phyloP scores from a whole-genome alignment of 2,797 vertebrate genomes.

The Thripadectes ignobilis region DNA sequence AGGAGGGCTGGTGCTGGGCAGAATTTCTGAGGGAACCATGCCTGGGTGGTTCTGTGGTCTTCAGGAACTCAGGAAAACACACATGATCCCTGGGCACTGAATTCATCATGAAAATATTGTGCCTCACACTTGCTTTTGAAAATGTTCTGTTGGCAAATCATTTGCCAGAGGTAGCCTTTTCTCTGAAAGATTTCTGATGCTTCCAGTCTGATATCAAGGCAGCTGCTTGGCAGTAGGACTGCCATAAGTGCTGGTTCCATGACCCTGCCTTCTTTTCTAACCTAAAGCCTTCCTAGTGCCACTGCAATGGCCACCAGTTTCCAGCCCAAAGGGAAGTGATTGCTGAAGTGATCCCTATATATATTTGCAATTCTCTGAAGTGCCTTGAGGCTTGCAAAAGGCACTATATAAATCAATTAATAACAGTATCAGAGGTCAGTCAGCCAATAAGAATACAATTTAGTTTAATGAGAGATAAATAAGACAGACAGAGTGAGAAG shows the following conservation, averaged over 20 bases:
- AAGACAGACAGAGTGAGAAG: conserved; percentile 53
- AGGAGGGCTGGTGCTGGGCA: not conserved
- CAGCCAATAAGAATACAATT: conserved; percentile 75
- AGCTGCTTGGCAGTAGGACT: not conserved
- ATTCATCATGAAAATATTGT: not conserved
- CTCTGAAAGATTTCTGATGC: not conserved
- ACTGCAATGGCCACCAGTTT: not conserved
- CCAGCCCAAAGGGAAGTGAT: not conserved
- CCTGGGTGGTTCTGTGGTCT: not conserved
- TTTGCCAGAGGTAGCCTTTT: not conserved
- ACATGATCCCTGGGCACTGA: not conserved
- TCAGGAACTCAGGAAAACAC: not conserved
- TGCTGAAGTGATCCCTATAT: conserved; percentile 36
- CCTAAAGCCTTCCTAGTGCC: not conserved
- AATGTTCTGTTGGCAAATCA: not conserved
- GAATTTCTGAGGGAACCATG: not conserved
- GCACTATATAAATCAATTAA: conserved; percentile 70
- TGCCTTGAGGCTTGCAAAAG: conserved; percentile 60
- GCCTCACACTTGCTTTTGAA: not conserved
- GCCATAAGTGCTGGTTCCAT: not conserved
- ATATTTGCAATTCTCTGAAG: conserved; percentile 47
- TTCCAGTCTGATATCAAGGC: not conserved
- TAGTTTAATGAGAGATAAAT: conserved; percentile 71
- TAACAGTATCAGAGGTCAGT: conserved; percentile 73
- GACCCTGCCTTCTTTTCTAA: not conserved